These are phyloP conservation scores for Nycticebus coucang DNA, from an alignment of 2,113 vertebrate genomes.

Conservation along the genomic window DNA sequence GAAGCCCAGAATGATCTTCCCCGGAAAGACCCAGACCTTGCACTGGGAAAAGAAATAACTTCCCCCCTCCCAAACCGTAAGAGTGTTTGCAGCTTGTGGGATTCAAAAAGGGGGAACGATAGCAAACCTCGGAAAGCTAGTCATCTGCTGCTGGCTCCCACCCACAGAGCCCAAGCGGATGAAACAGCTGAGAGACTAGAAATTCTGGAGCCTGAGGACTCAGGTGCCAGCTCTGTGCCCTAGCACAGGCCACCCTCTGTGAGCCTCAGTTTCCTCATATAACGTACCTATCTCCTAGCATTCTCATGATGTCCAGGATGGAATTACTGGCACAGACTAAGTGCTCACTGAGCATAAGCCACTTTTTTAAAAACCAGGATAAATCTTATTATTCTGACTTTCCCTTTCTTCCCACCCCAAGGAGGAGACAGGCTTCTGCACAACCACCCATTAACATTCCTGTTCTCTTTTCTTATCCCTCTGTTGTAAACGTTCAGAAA, in stretches of 20 bases:
- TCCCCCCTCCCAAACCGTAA: accelerated
- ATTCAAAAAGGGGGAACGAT: no score
- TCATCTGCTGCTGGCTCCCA: no score
- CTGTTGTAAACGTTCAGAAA: constrained; percentile 94
- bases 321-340: no score
- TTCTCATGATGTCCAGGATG: not conserved
- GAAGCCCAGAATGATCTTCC: not conserved
- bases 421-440: not conserved
- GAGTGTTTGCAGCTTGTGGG: not conserved
- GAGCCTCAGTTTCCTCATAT: not conserved
- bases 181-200: accelerated
- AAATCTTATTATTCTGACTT: not conserved
- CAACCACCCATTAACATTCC: constrained; percentile 74
- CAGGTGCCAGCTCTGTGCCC: not conserved
- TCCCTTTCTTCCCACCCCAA: accelerated
- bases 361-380: no score
- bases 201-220: not conserved
- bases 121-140: not conserved
- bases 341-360: accelerated
- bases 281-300: accelerated
- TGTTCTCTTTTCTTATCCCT: constrained; percentile 86
- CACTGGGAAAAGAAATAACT: accelerated
- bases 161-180: accelerated
- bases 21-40: not conserved
- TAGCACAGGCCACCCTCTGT: accelerated